These are phyloP conservation scores for Rhinoraja longicauda DNA, from an alignment of 2,797 vertebrate species.

Conservation along the genomic window DNA sequence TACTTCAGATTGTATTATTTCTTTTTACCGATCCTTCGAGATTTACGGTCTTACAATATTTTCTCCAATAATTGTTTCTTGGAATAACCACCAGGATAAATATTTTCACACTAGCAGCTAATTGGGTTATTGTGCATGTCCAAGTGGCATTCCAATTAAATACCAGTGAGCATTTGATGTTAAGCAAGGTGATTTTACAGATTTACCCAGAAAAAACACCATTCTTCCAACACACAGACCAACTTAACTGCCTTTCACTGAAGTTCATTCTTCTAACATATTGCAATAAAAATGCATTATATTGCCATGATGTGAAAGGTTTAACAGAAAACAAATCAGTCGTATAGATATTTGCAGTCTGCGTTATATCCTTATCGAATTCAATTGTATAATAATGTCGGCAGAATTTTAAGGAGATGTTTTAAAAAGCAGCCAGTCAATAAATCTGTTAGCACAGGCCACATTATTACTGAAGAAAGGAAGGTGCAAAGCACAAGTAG, in stretches of 20 bases:
- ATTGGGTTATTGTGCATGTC: slow-evolving; percentile 11
- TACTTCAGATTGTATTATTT: not conserved
- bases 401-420: not conserved
- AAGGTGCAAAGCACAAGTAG: not conserved
- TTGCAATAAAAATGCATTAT: not conserved
- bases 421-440: not conserved
- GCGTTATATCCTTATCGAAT: not conserved
- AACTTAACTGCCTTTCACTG: not conserved
- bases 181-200: not conserved
- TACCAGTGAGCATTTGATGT: not conserved
- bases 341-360: not conserved
- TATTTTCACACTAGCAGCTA: not conserved
- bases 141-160: not conserved
- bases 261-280: not conserved
- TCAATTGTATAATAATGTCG: not conserved
- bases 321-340: not conserved
- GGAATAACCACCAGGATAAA: slow-evolving; percentile 5
- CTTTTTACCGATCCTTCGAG: not conserved
- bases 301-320: not conserved
- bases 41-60: not conserved
- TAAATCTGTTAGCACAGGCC: not conserved
- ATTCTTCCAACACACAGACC: not conserved
- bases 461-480: not conserved
- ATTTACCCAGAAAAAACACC: not conserved
- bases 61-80: slow-evolving; percentile 23